Base-by-base conservation (phyloP, 2,888 invertebrate genomes). In the Xestia sexstrigata region DNA sequence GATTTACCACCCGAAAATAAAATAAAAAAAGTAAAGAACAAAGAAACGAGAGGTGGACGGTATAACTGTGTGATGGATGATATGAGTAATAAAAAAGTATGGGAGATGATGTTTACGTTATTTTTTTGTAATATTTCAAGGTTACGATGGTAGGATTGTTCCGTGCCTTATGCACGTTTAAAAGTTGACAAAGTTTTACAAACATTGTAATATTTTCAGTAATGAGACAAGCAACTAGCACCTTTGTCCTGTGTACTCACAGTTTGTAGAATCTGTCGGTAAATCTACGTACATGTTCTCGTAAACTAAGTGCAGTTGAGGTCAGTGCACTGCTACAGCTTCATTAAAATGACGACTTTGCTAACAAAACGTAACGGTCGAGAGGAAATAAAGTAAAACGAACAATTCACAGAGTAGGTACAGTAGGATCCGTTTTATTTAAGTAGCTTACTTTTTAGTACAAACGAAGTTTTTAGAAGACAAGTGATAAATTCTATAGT, bases 271-370 rank as follows among this genome's bases (percentile, higher is more conserved):
- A 77, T 49, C 55, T 49, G 55, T 42, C 69, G 39, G 65, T 47
- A 75, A 26, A 65, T 63, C 63, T 76, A 20, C n/a, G 45, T 20
- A 58, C 15, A 68, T 72, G 35, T 68, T 71, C 70, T 62, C 55
- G 67, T 67, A 68, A 80, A 60, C 47, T 60, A 77, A 76, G 20
- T 67, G 67, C 89, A 70, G 74, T 7, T n/a, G 42, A 74, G 86
- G 67, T 82, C 79, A 87, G 66, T 58, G 79, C 63, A 63, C 75
- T 80, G 84, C 78, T 69, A 77, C 52, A 66, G 82, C 71, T 85
- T 82, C 82, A 83, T 82, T 82, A 82, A 47, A 65, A 82, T 69
- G 72, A 78, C 76, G 68, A 74, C 65, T 72, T 45, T 39, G 20
- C n/a, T 47, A 70, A 86, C 70, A 72, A 79, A 75, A 74, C 81